Evolutionary conservation across 2,113 vertebrate species (phyloP), one percentile per base, ranked within the genome.

Genomic region (Eulacestoma nigropectus): DNA sequence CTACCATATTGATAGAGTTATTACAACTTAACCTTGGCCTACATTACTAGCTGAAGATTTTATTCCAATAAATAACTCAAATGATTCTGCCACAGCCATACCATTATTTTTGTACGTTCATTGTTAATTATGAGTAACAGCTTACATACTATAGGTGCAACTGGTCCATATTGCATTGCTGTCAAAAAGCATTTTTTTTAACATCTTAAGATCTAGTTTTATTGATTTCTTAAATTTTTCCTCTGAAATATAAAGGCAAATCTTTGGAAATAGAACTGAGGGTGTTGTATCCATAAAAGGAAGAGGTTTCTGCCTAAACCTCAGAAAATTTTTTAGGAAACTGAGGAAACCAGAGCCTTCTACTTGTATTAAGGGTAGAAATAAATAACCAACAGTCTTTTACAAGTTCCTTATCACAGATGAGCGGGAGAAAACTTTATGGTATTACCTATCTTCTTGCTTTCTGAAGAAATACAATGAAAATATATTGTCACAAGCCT

Each of bases 371-470:
- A 50, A 30, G 1, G 35, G 29, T 11, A 79, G 6, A 73, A 93
- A 69, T 41, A 87, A 63, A 16, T n/a, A 82, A 29, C 4, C 41
- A 13, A 13, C 5, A 47, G 11, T 27, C 17, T 35, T 59, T 11
- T 59, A 21, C 7, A 4, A 47, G 11, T 55, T 76, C 12, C 3
- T 60, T 12, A 3, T 44, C 1, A 1, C 12, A 44, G 52, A 53
- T 0, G 2, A 77, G 10, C 0, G 1, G 26, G 19, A 41, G 33
- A 63, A 86, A 81, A 55, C 15, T 5, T 55, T 41, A 26, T 23
- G 10, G 8, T 42, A 18, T 49, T 86, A 49, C 3, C 8, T 30
- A 41, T 18, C 50, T 25, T 68, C 4, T 39, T 49, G 1, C 27
- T 67, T 76, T 67, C 55, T 55, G 14, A 63, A 92, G 65, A 75